Evolutionary conservation across 2,797 vertebrate species (phyloP).

Genomic region (Allobates femoralis): DNA sequence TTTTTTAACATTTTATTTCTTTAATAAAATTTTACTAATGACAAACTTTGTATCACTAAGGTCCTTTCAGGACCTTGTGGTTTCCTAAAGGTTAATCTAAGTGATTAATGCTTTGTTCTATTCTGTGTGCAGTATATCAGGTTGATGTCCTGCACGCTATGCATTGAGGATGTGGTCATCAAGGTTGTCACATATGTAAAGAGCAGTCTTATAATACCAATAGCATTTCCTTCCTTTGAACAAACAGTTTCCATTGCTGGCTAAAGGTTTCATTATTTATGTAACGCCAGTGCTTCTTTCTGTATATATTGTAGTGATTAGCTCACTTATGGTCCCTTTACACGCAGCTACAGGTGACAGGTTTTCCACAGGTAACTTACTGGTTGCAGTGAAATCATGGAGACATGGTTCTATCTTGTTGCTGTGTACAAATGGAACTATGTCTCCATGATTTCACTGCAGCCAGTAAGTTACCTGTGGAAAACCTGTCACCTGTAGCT

Average conservation of each 20-base stretch:
- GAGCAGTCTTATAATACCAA: conserved; percentile 22
- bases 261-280: neutral
- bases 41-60: neutral
- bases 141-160: conserved; percentile 21
- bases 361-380: too few species aligned
- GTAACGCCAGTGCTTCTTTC: neutral
- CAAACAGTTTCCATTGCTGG: conserved; percentile 50
- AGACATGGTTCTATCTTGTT: too few species aligned
- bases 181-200: conserved; percentile 7
- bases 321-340: too few species aligned
- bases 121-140: neutral
- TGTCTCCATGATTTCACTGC: too few species aligned
- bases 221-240: conserved; percentile 56
- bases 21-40: neutral
- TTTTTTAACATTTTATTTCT: too few species aligned
- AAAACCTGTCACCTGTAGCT: too few species aligned
- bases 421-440: too few species aligned
- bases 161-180: conserved; percentile 58
- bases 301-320: too few species aligned
- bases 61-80: neutral
- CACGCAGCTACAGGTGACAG: too few species aligned
- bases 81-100: neutral
- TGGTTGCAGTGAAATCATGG: too few species aligned
- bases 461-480: too few species aligned
- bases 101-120: neutral